These are phyloP conservation scores for Catharus bicknelli DNA, from an alignment of 2,113 vertebrate species.

Conservation along the genomic window DNA sequence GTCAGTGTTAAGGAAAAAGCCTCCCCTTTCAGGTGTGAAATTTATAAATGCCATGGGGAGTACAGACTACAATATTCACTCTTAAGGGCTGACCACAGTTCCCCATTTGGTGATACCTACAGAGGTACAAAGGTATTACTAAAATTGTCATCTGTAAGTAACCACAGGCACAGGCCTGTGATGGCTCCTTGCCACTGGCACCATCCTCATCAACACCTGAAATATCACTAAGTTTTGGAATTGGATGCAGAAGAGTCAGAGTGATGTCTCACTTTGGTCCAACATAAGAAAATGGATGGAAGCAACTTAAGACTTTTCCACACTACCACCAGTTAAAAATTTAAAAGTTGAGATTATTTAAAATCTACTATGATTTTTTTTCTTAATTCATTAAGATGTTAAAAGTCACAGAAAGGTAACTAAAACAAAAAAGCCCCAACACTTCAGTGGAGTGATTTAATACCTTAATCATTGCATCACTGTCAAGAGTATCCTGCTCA, in stretches of 20 bases:
- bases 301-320: background rate
- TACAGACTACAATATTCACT: background rate
- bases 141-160: background rate
- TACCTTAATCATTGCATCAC: conserved; percentile 95
- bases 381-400: background rate
- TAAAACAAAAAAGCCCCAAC: background rate
- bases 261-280: background rate
- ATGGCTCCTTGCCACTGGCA: background rate
- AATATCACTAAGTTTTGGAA: background rate
- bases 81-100: background rate
- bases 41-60: background rate
- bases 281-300: background rate
- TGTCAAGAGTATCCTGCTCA: conserved; percentile 76
- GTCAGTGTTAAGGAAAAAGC: background rate
- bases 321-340: background rate
- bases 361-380: background rate
- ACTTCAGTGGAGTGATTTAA: background rate
- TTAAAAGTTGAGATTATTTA: background rate
- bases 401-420: background rate
- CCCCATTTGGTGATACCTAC: rapidly evolving
- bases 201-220: background rate
- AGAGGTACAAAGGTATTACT: background rate
- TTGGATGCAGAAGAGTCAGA: background rate
- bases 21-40: background rate
- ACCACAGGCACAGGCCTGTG: background rate